Conservation (phyloP, 2,888 invertebrate species). For the Caenorhabditis macrosperma region DNA sequence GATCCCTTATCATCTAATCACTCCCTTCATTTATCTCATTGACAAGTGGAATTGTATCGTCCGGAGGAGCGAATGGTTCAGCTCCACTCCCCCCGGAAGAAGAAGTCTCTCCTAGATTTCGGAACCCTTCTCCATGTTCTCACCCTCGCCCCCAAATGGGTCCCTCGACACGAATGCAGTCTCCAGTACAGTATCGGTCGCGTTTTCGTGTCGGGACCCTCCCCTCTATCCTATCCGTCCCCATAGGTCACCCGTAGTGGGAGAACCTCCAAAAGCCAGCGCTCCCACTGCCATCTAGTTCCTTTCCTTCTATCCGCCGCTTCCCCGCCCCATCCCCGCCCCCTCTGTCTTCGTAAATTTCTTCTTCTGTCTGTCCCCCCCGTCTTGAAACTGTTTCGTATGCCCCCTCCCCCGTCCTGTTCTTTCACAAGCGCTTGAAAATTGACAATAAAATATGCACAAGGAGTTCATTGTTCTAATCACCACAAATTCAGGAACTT, state of each 20-base stretch:
- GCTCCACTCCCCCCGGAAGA: conserved; percentile 27
- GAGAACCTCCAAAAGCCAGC: conserved; percentile 43
- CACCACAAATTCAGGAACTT: conserved; percentile 32
- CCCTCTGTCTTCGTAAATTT: not conserved
- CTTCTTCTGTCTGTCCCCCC: conserved; percentile 1
- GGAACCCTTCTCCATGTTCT: not conserved
- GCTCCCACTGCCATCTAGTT: conserved; percentile 52
- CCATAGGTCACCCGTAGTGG: conserved; percentile 51
- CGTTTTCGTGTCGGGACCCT: conserved; percentile 11
- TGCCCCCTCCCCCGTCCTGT: not conserved
- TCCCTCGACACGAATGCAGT: not conserved
- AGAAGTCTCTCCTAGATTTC: not conserved
- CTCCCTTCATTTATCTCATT: not conserved
- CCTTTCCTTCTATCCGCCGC: too few relatives aligned
- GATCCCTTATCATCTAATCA: not conserved
- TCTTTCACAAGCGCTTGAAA: conserved; percentile 39
- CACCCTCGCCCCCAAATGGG: not conserved
- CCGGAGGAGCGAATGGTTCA: conserved; percentile 58
- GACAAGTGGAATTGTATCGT: conserved; percentile 56
- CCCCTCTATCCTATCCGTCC: not conserved
- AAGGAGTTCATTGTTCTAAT: conserved; percentile 14
- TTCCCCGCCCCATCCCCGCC: not conserved
- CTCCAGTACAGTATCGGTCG: not conserved
- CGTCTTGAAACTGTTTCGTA: not conserved
- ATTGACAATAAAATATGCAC: conserved; percentile 50